Conservation (phyloP, 2,888 invertebrate species). For the Sphaeridia pumilis region DNA sequence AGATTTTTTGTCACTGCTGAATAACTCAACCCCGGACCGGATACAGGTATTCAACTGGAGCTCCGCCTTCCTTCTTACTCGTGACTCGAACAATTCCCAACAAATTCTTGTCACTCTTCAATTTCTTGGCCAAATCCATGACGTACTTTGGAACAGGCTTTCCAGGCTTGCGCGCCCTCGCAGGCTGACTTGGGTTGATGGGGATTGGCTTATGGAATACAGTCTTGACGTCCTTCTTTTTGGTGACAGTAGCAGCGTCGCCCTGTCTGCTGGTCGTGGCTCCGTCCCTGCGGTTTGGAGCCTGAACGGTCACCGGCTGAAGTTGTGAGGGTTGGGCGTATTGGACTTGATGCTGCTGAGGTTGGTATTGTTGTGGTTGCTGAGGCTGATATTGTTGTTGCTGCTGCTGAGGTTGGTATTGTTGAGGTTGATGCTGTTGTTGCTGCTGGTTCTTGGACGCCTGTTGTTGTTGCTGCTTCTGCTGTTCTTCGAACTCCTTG, state of each 20-base stretch:
- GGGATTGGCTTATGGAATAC: slow-evolving; percentile 27
- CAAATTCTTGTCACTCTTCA: slow-evolving; percentile 24
- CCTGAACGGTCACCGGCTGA: too few relatives aligned
- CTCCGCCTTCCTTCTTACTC: slow-evolving; percentile 21
- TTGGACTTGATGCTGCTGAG: too few relatives aligned
- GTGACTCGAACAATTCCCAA: slow-evolving; percentile 30
- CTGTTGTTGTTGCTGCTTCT: slow-evolving; percentile 12
- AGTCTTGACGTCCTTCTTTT: slow-evolving; percentile 4
- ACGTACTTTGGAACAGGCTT: slow-evolving; percentile 27
- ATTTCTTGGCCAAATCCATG: slow-evolving; percentile 28
- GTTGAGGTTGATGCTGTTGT: not conserved
- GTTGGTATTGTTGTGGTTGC: not conserved
- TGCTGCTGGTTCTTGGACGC: slow-evolving; percentile 5
- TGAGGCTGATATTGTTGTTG: too few relatives aligned
- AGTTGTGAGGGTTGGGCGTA: too few relatives aligned
- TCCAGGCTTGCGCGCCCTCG: not conserved
- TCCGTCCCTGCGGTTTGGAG: not conserved
- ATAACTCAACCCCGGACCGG: slow-evolving; percentile 31
- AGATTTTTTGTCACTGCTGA: too few relatives aligned
- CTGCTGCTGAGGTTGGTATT: too few relatives aligned
- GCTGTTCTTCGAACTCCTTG: slow-evolving; percentile 24
- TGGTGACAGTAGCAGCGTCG: not conserved
- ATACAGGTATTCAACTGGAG: slow-evolving; percentile 28
- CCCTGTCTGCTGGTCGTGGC: not conserved
- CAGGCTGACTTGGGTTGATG: slow-evolving; percentile 21